Base-by-base conservation (phyloP, 2,113 vertebrate genomes). In the Rhinolophus ferrumequinum region DNA sequence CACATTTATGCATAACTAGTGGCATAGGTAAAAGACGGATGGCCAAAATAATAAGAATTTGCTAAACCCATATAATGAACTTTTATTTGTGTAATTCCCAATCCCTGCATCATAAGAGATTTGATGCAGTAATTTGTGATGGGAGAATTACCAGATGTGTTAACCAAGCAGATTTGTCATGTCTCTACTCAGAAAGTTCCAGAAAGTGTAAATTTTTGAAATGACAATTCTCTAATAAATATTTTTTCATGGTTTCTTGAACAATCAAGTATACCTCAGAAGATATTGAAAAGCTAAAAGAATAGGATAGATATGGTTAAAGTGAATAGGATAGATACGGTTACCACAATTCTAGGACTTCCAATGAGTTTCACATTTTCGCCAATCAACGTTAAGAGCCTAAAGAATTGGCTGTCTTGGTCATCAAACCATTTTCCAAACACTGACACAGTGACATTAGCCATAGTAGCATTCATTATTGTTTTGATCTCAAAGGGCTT, bases 341-440 rank as follows among this genome's bases (percentile, higher is more conserved):
- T 97, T 98, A 98, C 98, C 69, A 5, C 62, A 75, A 98, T 94
- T 54, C 77, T 35, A 67, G 97, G 97, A 67, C 79, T 52, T 54
- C 98, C 98, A 77, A 95, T 19, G 35, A 98, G 98, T 75, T 96
- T 98, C 82, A 97, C 1, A 6, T 11, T 98, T 97, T 98, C 97
- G 41, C 79, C 97, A 62, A 92, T 97, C 96, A 98, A 69, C 4
- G 69, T 16, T 62, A 95, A 1, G 70, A 98, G 97, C 77, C 96
- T 98, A 85, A 97, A 0, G 76, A 98, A 98, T 82, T 93, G 96
- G 35, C 95, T n/a, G 44, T 98, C 97, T 56, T 97, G 58, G 69
- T 98, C 98, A 33, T 98, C 96, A 97, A 98, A 98, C 13, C 95
- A 66, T 90, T 98, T 98, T 58, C 98, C 98, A 87, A 98, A 41